Conservation (phyloP, 2,888 invertebrate genomes). For the Drosophila imparisetae region DNA sequence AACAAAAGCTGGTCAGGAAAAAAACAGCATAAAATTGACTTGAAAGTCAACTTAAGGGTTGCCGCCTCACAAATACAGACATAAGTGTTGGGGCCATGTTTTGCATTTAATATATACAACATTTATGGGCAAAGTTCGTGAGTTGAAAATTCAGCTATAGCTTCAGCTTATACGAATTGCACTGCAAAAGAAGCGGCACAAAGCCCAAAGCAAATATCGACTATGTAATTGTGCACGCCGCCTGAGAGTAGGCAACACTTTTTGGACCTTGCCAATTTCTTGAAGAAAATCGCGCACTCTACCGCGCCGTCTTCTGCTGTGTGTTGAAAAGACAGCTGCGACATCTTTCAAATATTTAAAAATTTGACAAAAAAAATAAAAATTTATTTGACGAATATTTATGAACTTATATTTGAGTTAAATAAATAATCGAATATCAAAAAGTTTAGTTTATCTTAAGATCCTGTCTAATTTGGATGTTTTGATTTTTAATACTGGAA, state of each 20-base stretch:
- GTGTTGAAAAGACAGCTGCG: slow-evolving; percentile 23
- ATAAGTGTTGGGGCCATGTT: slow-evolving; percentile 15
- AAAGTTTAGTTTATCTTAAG: neutral
- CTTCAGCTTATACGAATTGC: slow-evolving; percentile 17
- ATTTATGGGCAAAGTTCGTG: slow-evolving; percentile 75
- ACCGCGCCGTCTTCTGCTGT: neutral
- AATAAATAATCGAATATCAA: neutral
- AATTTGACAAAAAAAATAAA: neutral
- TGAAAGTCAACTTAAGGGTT: slow-evolving; percentile 59
- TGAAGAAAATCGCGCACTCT: neutral
- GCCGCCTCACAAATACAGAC: slow-evolving; percentile 11
- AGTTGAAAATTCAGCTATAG: slow-evolving; percentile 12
- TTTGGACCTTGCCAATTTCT: neutral
- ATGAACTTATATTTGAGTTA: neutral
- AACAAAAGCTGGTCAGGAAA: slow-evolving; percentile 44
- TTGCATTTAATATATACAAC: slow-evolving; percentile 46
- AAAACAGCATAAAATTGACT: slow-evolving; percentile 53
- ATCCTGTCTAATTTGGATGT: too few species aligned
- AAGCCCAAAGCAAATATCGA: slow-evolving; percentile 5
- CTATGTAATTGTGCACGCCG: slow-evolving; percentile 24
- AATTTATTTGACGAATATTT: neutral
- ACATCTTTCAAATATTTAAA: slow-evolving; percentile 17
- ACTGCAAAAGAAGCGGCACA: neutral
- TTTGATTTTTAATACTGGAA: neutral
- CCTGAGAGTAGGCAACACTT: slow-evolving; percentile 66